Base-by-base conservation (phyloP, 2,888 invertebrate genomes). In the Epirrita christyi region DNA sequence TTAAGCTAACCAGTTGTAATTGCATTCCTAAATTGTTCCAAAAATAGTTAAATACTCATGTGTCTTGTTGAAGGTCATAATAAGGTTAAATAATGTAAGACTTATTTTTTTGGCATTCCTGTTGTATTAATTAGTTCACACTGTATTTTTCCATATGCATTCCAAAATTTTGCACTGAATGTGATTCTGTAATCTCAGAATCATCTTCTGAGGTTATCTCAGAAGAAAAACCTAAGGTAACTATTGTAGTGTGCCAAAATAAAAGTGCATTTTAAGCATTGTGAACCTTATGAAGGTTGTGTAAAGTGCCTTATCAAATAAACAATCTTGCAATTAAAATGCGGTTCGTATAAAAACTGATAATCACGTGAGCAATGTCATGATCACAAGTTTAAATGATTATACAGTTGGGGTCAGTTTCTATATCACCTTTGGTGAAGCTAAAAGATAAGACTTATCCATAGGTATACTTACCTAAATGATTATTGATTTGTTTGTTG, bases 51-150 rank as follows among this genome's bases (percentile, higher is more conserved):
- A 47, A 42, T 45, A 49, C 55, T 55, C 47, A 28, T 47, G 42
- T 53, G 55, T 37, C 52, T 29, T 49, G 6, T 38, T 6, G 54
- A 71, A 81, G 81, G 84, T 81, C 80, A 79, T 76, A 71, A 71
- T 67, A 77, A 83, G 78, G 85, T 79, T 72, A 79, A 62, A 63
- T 46, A 42, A 11, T 54, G 36, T 61, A 34, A 36, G 52, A 61
- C 14, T 27, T 49, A 53, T 48, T 9, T 41, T 46, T 51, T 58
- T 36, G 21, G 41, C 54, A 56, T 63, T 59, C 51, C 49, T 38
- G 27, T 27, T 38, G 15, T 38, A 14, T 46, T 38, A 44, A 45
- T 13, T n/a, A n/a, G n/a, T n/a, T 44, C 21, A 32, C 32, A 43
- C 10, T 41, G 55, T 49, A 60, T 61, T 54, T 46, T 38, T 21